These are phyloP conservation scores for Diplogasteroides magnus DNA, from an alignment of 1,140 invertebrate genomes.

Conservation along the genomic window DNA sequence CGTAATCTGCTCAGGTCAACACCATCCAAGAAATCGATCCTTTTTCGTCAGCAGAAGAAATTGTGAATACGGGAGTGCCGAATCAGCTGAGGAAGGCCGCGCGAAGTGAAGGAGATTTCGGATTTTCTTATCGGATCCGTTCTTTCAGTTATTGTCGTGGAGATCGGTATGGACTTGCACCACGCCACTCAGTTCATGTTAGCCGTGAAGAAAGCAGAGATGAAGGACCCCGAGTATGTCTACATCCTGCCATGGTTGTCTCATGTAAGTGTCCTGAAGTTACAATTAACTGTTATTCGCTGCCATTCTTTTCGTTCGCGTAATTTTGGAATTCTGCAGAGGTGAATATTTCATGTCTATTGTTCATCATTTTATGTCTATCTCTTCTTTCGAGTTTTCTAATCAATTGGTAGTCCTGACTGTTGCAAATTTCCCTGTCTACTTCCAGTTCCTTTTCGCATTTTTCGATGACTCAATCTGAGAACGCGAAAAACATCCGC, in stretches of 20 bases:
- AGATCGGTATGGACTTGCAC: constrained; percentile 53
- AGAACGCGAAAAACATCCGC: too few species aligned
- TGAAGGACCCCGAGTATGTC: constrained; percentile 50
- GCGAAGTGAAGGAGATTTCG: constrained; percentile 32
- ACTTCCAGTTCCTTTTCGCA: too few species aligned
- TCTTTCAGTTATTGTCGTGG: constrained; percentile 42
- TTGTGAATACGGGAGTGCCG: constrained; percentile 47
- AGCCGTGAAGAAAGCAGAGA: constrained; percentile 40
- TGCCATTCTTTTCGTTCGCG: too few species aligned
- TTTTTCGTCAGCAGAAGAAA: constrained; percentile 50
- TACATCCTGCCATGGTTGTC: constrained; percentile 52
- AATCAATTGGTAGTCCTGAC: too few species aligned
- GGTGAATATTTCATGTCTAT: too few species aligned
- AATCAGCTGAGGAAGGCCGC: constrained; percentile 43
- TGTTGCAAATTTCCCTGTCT: too few species aligned
- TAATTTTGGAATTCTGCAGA: not conserved
- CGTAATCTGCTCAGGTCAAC: constrained; percentile 50
- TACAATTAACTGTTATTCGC: too few species aligned
- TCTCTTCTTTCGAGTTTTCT: too few species aligned
- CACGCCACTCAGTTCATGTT: constrained; percentile 44
- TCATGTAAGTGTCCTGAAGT: constrained; percentile 43
- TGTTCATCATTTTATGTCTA: too few species aligned
- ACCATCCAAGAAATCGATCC: constrained; percentile 50
- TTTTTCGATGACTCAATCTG: too few species aligned
- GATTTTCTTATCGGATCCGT: not conserved